Conservation (phyloP, 2,888 invertebrate species). For the Aphrophora alni region DNA sequence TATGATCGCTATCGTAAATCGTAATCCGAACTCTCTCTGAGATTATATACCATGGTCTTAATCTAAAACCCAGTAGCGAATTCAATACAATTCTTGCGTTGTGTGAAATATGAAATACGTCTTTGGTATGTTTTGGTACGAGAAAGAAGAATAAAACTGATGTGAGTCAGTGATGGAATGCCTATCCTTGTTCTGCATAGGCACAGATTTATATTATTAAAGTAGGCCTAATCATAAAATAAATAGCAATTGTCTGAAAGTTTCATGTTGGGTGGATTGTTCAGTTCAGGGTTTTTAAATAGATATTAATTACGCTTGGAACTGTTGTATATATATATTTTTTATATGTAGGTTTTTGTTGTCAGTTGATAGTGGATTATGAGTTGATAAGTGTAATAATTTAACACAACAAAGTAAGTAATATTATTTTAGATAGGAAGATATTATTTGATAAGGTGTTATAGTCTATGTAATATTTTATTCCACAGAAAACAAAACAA, state of each 20-base stretch:
- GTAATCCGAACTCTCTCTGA: no score
- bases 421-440: not conserved
- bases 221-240: not conserved
- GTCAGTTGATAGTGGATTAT: not conserved
- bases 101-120: not conserved
- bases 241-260: not conserved
- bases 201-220: not conserved
- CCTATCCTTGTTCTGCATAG: not conserved
- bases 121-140: not conserved
- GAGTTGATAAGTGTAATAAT: not conserved
- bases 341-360: not conserved
- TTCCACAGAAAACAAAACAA: no score
- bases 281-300: not conserved
- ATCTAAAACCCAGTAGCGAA: no score
- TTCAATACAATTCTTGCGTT: no score
- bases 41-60: no score
- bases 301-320: not conserved
- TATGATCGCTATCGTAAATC: no score
- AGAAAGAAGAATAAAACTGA: not conserved
- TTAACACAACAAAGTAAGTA: not conserved
- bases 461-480: no score
- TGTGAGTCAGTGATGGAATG: conserved; percentile 2
- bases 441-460: no score
- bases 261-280: not conserved
- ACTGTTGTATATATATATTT: no score